Percentiles rank a stretch among this genome's conserved stretches.
Evolutionary conservation across 1,140 invertebrate genomes (phyloP).

Genomic region (Bombus sibiricus): DNA sequence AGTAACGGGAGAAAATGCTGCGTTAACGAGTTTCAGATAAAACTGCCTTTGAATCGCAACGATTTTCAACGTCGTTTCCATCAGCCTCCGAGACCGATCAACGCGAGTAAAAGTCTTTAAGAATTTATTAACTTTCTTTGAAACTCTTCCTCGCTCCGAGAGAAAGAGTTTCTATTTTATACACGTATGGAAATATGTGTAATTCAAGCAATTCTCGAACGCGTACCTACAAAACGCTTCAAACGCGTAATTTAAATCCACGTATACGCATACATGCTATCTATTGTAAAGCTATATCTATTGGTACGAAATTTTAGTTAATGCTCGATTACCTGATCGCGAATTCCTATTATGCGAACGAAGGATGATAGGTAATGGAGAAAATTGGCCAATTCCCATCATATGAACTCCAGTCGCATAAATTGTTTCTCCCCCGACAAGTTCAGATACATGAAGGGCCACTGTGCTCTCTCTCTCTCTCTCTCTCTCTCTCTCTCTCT

Average conservation of each 20-base stretch:
- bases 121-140: not conserved
- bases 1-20: not conserved
- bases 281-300: not conserved
- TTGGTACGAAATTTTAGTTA: not conserved
- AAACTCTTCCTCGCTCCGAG: not conserved
- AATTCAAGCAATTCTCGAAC: not conserved
- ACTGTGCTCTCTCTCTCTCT: too few relatives aligned
- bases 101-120: not conserved
- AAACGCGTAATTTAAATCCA: not conserved
- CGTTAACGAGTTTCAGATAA: constrained; percentile 12
- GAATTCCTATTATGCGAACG: too few relatives aligned
- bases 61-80: not conserved
- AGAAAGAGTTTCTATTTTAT: too few relatives aligned
- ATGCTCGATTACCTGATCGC: not conserved
- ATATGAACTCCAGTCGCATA: not conserved
- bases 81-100: not conserved
- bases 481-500: too few relatives aligned
- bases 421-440: not conserved
- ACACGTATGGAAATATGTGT: too few relatives aligned
- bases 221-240: not conserved
- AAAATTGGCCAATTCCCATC: too few relatives aligned
- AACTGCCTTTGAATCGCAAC: not conserved
- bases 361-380: too few relatives aligned
- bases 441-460: not conserved
- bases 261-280: too few relatives aligned